Percentiles rank a stretch among this genome's conserved stretches.
These are phyloP conservation scores for Drosophila kurseongensis DNA, from an alignment of 1,140 invertebrate genomes.

Conservation along the genomic window DNA sequence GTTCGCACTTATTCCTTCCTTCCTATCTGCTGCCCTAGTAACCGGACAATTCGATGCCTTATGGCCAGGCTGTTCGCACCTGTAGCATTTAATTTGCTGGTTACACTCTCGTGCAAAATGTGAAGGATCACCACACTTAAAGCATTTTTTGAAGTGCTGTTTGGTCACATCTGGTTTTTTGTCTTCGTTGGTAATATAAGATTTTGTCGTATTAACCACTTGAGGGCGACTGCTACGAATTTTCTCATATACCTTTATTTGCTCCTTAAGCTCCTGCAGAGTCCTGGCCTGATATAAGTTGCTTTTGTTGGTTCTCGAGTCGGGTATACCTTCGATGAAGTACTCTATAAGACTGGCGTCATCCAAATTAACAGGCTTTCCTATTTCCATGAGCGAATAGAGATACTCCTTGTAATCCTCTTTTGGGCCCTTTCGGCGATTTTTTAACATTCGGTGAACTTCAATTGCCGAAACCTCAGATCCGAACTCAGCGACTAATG, in stretches of 20 bases:
- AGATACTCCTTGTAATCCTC: constrained; percentile 1
- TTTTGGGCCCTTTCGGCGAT: not conserved
- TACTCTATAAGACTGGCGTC: too few species aligned
- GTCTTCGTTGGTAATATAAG: not conserved
- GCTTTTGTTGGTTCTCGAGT: too few species aligned
- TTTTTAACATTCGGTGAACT: not conserved
- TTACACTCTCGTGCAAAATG: not conserved
- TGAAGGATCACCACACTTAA: not conserved
- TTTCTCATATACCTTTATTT: constrained; percentile 1
- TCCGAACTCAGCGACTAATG: not conserved
- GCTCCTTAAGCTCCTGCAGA: not conserved
- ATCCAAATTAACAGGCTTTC: not conserved
- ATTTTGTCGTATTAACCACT: not conserved
- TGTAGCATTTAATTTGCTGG: too few species aligned
- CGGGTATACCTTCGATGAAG: too few species aligned
- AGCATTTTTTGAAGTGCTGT: not conserved
- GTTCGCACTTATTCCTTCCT: not conserved
- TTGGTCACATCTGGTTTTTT: constrained; percentile 1
- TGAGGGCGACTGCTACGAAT: not conserved
- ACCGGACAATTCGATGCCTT: not conserved
- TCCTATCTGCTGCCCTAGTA: not conserved
- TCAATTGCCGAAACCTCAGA: constrained; percentile 7
- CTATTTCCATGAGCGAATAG: not conserved
- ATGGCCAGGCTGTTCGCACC: not conserved
- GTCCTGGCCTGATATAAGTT: too few species aligned